These are phyloP conservation scores for Opisthocomus hoazin DNA, from an alignment of 2,113 vertebrate species.

Conservation along the genomic window DNA sequence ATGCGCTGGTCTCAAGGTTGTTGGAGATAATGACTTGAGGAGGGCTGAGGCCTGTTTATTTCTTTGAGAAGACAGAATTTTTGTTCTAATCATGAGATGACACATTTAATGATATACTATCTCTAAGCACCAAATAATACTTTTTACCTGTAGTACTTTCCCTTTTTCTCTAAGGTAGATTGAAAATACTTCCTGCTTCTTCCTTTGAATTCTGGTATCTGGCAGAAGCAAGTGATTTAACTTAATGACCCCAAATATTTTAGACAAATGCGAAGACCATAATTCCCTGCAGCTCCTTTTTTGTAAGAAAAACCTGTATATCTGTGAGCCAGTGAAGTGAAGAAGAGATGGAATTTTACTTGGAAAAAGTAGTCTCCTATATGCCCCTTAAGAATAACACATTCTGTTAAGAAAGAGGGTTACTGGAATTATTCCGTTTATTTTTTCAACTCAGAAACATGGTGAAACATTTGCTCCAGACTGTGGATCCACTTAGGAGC, in stretches of 20 bases:
- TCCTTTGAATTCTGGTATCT: not conserved
- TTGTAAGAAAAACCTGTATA: not conserved
- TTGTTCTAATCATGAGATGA: not conserved
- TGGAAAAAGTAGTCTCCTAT: not conserved
- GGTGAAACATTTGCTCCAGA: not conserved
- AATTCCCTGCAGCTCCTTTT: not conserved
- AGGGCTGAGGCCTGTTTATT: not conserved
- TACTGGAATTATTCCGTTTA: not conserved
- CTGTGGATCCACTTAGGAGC: not conserved
- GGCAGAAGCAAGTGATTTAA: not conserved
- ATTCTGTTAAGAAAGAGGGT: not conserved
- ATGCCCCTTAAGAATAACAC: not conserved
- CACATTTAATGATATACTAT: not conserved
- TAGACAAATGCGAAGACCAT: not conserved
- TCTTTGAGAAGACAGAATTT: not conserved
- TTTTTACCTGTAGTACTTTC: not conserved
- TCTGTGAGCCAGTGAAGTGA: not conserved
- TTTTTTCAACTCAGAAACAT: not conserved
- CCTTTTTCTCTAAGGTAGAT: not conserved
- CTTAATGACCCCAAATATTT: not conserved
- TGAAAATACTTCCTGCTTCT: not conserved
- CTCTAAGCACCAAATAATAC: not conserved
- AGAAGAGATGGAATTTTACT: not conserved
- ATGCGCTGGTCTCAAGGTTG: not conserved
- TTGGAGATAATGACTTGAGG: not conserved